Base-by-base conservation (phyloP, 1,140 invertebrate genomes). In the Phortica variegata region DNA sequence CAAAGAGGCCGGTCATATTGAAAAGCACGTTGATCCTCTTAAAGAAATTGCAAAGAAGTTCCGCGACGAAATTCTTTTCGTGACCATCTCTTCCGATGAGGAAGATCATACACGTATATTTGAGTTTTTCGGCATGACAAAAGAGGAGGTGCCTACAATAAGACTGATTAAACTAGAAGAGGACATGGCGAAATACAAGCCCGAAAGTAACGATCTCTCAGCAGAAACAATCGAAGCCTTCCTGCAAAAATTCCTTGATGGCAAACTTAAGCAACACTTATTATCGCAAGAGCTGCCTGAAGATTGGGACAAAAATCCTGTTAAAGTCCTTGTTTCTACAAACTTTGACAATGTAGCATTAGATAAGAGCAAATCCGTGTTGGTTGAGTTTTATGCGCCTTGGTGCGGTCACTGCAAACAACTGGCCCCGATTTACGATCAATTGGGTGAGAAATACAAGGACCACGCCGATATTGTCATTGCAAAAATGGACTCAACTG, bases 341-440 rank as follows among this genome's bases (percentile, higher is more conserved):
- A 99, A 99, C 82, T 99, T 99, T 78, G 90, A 95, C 71, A 87
- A 93, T 68, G 89, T 99, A 58, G 96, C 86, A 29, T 85, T 90
- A 48, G 87, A 99, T 76, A 86, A 85, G 60, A 81, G 77, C 31
- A 99, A 98, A 80, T 86, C 91, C 71, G 97, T 99, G 32, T 83
- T 99, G 49, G 95, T 99, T 57, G 95, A 99, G 82, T 99, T 99
- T 81, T 99, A 97, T 79, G 95, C 95, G 29, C 94, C 95, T 49
- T 99, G 96, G 96, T 93, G 90, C 75, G 88, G 92, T 50, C 95
- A 99, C 76, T 98, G 96, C 83, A 97, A 98, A 77, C 90, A 97
- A 76, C 80, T 98, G 57, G 90, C 83, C 54, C 97, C 97, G 19
- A 97, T 97, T 77, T 99, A 95, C 78, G 95, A 98, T 55, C 83